A percentile compares a stretch with the other conserved stretches of the same genome.
Conservation (phyloP, 2,888 invertebrate genomes). For the Mythimna albipuncta region DNA sequence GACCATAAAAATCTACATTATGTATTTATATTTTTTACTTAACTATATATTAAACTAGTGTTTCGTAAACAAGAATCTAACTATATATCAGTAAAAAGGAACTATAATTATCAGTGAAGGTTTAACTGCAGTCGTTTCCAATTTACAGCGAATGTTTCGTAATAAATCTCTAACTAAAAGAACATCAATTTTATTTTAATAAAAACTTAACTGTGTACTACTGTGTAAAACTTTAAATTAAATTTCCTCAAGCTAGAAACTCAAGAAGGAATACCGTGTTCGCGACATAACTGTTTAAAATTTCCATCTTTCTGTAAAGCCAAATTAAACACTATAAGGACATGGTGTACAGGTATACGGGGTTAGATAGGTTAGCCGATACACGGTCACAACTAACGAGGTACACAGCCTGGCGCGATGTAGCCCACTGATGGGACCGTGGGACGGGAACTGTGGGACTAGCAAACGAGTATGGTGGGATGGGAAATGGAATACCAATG, state of each 20-base stretch:
- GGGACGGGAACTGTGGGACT: slow-evolving; percentile 30
- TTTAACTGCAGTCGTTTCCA: not conserved
- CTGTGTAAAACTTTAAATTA: not conserved
- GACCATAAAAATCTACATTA: too few relatives aligned
- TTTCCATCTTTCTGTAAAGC: slow-evolving; percentile 28
- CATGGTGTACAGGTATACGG: slow-evolving; percentile 39
- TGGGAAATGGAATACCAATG: slow-evolving; percentile 46
- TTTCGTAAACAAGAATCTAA: not conserved
- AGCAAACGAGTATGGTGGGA: slow-evolving; percentile 29
- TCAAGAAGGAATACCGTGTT: not conserved
- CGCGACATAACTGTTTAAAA: slow-evolving; percentile 11
- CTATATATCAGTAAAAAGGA: not conserved
- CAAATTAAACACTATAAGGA: slow-evolving; percentile 40
- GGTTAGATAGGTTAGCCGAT: slow-evolving; percentile 77
- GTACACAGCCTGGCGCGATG: slow-evolving; percentile 54
- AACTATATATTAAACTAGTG: not conserved
- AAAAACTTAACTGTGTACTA: not conserved
- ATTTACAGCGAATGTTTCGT: slow-evolving; percentile 6
- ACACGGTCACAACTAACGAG: slow-evolving; percentile 76
- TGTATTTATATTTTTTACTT: not conserved
- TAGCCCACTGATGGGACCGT: slow-evolving; percentile 55
- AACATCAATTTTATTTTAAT: not conserved
- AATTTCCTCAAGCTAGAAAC: too few relatives aligned
- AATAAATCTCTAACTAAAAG: not conserved
- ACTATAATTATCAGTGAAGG: not conserved